Evolutionary conservation across 2,113 vertebrate genomes (phyloP).

Genomic region (Actinemys pallida): DNA sequence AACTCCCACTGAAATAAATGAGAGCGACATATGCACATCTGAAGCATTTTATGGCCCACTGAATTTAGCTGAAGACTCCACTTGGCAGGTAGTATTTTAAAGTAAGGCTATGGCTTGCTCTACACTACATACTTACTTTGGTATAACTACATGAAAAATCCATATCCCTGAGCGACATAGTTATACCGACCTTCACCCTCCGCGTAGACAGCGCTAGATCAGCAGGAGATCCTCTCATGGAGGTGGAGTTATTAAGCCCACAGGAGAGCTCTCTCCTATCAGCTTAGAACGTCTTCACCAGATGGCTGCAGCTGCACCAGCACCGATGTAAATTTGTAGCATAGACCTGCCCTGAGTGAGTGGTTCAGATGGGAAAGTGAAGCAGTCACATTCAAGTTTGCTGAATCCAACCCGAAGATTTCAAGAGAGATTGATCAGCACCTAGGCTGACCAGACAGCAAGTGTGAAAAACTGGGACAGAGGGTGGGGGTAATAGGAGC

Average conservation of each 20-base stretch:
- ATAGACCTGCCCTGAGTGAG: background rate
- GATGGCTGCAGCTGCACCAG: background rate
- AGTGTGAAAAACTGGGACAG: too few species aligned
- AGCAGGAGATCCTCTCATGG: too few species aligned
- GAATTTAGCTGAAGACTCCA: accelerated
- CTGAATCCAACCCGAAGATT: background rate
- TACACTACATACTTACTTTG: background rate
- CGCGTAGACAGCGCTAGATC: too few species aligned
- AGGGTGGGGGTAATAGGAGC: too few species aligned
- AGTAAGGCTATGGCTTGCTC: background rate
- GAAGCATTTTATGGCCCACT: background rate
- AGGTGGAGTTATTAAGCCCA: too few species aligned
- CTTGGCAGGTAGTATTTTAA: background rate
- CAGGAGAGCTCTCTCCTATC: background rate
- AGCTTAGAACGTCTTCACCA: background rate
- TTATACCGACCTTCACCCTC: background rate
- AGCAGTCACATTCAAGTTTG: background rate
- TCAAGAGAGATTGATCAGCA: background rate
- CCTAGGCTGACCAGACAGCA: background rate
- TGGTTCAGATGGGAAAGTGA: background rate
- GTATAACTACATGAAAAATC: background rate
- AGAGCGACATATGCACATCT: background rate
- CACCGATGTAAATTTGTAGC: background rate
- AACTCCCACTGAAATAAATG: background rate
- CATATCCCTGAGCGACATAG: background rate